A percentile compares a stretch with the other conserved stretches of the same genome.
Conservation (phyloP, 2,113 vertebrate species). For the Microcebus jonahi region DNA sequence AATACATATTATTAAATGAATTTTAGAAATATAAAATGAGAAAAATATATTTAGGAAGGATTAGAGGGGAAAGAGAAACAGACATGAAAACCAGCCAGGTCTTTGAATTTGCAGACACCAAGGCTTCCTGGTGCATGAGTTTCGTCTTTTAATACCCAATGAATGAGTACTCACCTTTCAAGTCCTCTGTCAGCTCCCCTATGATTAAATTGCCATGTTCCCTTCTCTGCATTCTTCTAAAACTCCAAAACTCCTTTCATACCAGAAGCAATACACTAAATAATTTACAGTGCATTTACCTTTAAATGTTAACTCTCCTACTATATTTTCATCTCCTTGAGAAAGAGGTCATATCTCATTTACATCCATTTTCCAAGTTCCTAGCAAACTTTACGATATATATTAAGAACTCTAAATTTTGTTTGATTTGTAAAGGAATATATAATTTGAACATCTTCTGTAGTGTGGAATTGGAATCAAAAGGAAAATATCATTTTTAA, state of each 20-base stretch:
- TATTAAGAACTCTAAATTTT: neutral
- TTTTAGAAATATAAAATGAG: neutral
- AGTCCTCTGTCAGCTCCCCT: neutral
- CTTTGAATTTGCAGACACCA: neutral
- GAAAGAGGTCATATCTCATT: neutral
- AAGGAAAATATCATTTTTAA: neutral
- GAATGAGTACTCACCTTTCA: neutral
- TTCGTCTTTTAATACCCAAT: neutral
- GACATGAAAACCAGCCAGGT: neutral
- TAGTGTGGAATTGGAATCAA: neutral
- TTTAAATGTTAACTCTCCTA: neutral
- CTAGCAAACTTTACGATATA: neutral
- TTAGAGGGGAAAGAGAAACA: neutral
- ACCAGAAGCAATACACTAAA: neutral
- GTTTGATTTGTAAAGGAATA: neutral
- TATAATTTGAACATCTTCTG: neutral
- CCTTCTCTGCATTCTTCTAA: neutral
- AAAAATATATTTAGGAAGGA: neutral
- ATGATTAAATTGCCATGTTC: neutral
- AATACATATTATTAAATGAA: neutral
- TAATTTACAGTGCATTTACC: neutral
- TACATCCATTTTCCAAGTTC: neutral
- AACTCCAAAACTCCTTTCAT: neutral
- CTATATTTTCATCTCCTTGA: neutral
- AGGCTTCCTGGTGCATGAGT: neutral